Evolutionary conservation across 2,113 vertebrate genomes (phyloP).

Genomic region (Psophia crepitans): DNA sequence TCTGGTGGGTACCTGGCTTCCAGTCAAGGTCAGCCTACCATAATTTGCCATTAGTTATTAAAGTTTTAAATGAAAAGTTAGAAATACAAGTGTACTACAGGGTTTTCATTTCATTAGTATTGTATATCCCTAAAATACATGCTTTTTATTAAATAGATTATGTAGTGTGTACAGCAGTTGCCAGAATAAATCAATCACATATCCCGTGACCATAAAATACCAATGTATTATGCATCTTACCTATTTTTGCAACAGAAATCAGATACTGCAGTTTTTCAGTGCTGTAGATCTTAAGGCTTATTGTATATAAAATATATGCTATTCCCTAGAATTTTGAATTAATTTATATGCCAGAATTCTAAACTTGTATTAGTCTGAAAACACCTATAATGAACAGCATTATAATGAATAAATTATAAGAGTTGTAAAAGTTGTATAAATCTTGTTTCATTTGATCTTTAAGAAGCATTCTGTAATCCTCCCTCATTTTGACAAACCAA

Average conservation of each 20-base stretch:
- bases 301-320: not conserved
- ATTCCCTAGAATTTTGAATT: not conserved
- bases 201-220: not conserved
- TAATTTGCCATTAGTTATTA: not conserved
- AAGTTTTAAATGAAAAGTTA: not conserved
- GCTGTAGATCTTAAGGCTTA: not conserved
- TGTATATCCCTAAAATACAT: not conserved
- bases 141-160: not conserved
- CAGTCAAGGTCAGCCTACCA: too few species aligned
- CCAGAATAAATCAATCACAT: not conserved
- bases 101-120: not conserved
- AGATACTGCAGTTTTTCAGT: not conserved
- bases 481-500: not conserved
- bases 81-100: not conserved
- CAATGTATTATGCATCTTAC: not conserved
- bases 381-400: not conserved
- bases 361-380: not conserved
- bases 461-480: not conserved
- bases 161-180: not conserved
- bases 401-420: not conserved
- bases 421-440: too few species aligned
- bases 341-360: not conserved
- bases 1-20: too few species aligned
- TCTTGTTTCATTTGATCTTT: not conserved
- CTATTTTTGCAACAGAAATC: not conserved